A percentile compares a stretch with the other conserved stretches of the same genome.
Conservation (phyloP, 2,797 vertebrate species). For the Geotrypetes seraphini region DNA sequence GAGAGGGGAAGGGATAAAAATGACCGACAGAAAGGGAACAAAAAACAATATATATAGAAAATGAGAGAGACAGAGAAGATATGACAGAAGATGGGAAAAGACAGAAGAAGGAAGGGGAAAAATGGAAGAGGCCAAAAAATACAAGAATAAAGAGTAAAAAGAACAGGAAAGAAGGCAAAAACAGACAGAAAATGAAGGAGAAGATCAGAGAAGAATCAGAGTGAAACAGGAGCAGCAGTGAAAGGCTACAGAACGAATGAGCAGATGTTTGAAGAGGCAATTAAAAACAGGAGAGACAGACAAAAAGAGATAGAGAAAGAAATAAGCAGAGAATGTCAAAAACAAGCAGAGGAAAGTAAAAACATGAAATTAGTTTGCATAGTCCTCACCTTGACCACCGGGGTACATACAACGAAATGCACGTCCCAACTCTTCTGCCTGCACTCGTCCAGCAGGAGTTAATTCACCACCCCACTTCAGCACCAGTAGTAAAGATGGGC, state of each 20-base stretch:
- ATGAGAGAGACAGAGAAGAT: no score
- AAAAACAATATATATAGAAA: no score
- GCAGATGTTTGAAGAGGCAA: background rate
- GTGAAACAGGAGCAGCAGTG: background rate
- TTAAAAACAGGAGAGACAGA: no score
- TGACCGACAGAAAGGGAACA: no score
- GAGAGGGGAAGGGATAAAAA: no score
- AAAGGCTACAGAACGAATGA: background rate
- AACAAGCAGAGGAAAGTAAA: no score
- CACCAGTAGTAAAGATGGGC: conserved; percentile 80
- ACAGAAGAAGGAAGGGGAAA: background rate
- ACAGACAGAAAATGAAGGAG: background rate
- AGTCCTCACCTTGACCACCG: conserved; percentile 80
- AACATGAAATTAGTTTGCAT: no score
- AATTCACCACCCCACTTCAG: conserved; percentile 94
- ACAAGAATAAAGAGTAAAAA: background rate
- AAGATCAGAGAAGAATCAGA: background rate
- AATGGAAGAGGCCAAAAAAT: background rate
- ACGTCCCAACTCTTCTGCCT: conserved; percentile 87
- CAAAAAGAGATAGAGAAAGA: no score
- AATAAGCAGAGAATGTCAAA: no score
- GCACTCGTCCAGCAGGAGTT: conserved; percentile 83
- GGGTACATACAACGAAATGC: conserved; percentile 97
- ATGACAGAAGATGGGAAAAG: no score
- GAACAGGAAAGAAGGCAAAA: background rate